Evolutionary conservation across 2,888 invertebrate species (phyloP).

Genomic region (Caradrina kadenii): DNA sequence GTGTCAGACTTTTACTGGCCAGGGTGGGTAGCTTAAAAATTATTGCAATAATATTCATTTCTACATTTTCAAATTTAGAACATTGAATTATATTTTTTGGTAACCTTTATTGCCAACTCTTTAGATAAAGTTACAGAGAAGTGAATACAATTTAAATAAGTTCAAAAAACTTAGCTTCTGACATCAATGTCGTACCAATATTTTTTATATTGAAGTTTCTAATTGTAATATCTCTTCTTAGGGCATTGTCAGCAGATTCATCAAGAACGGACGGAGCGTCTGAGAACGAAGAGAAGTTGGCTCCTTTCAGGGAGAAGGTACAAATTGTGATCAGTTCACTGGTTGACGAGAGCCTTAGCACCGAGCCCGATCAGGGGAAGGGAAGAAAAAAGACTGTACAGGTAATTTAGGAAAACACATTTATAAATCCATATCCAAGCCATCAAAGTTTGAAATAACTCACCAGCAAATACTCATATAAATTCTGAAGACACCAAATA

Average conservation of each 20-base stretch:
- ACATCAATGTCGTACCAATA: neutral
- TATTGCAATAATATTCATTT: neutral
- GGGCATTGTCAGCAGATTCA: conserved; percentile 84
- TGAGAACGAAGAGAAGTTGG: conserved; percentile 91
- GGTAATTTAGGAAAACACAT: conserved; percentile 74
- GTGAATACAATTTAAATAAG: conserved; percentile 9
- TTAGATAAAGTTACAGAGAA: conserved; percentile 9
- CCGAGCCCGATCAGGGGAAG: conserved; percentile 93
- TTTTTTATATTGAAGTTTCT: neutral
- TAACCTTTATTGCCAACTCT: conserved; percentile 20
- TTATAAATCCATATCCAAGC: neutral
- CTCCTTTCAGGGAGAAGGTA: conserved; percentile 91
- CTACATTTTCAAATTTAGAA: neutral
- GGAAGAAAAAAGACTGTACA: conserved; percentile 94
- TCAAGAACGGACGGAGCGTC: conserved; percentile 88
- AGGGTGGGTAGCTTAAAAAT: neutral
- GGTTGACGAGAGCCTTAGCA: conserved; percentile 92
- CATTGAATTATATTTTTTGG: conserved; percentile 7
- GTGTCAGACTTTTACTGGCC: too few relatives aligned
- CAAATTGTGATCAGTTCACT: conserved; percentile 90
- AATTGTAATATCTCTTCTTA: conserved; percentile 43
- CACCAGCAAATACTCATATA: conserved; percentile 11
- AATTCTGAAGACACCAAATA: conserved; percentile 24
- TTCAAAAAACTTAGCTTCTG: conserved; percentile 2
- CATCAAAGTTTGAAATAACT: neutral